Base-by-base conservation (phyloP, 2,888 invertebrate species). In the Drosophila paramelanica region DNA sequence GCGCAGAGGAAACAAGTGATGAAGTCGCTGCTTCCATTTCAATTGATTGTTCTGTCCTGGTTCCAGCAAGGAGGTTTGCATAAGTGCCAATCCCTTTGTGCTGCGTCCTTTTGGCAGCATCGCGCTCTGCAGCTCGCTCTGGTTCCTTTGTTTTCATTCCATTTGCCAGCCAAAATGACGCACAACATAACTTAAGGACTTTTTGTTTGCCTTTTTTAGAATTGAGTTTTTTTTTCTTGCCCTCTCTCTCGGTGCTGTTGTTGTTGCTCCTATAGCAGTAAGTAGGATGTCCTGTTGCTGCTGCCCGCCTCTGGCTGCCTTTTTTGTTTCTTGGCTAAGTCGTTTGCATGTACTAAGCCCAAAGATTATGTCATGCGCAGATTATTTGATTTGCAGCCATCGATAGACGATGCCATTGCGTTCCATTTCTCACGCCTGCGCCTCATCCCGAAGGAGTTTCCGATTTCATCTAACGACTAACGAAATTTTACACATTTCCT, bases 151-250 rank as follows among this genome's bases (percentile, higher is more conserved):
- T 89, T 82, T 73, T 62, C 67, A 50, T 39, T 71, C 57, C 80
- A 72, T 78, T 79, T 77, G 77, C 75, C 74, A 73, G 80, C 73
- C 75, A 76, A 85, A 83, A 81, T 88, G 88, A 85, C 81, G 83
- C 79, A 79, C 81, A 88, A 89, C 77, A 91, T 91, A 91, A 91
- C 90, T 91, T 91, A 91, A 91, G 90, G 91, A 91, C 90, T 91
- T 91, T 85, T 91, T 90, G 86, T 89, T 88, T 91, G 90, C 91
- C 91, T 91, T 90, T 90, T 90, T 77, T 67, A 74, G 73, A 81
- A 87, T 77, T 77, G 69, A 58, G 58, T 56, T 67, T 69, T 67
- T 57, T 43, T 10, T 13, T 4, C 23, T 17, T 17, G 17, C 27
- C 59, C 17, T 56, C 43, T 55, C 27, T 50, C 49, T 60, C 20